Base-by-base conservation (phyloP, 2,113 vertebrate genomes). In the Dissostichus mawsoni region DNA sequence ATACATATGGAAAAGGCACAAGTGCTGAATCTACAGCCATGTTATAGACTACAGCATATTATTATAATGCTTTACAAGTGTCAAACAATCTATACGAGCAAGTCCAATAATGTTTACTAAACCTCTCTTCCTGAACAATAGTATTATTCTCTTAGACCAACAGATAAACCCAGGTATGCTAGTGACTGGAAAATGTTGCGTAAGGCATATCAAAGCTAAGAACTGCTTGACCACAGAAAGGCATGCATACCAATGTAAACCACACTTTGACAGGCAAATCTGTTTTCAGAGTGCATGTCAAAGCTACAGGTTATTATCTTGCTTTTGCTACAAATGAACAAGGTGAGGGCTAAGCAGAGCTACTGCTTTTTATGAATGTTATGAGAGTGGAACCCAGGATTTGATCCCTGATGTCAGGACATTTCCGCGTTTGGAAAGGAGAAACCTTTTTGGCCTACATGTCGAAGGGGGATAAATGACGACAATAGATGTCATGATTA, bases 1-100 rank as follows among this genome's bases (percentile, higher is more conserved):
- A 81, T 74, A 76, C 56, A 82, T 82, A 63, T 59, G 44, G 45
- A 77, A 77, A 70, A 59, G 55, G 2, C 62, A 83, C 17, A 51
- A 71, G 36, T 80, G 73, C 87, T 82, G 11, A 65, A 87, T 87
- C 62, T 61, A 45, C 69, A 69, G 58, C 76, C 77, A 83, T 18
- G 25, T 79, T 59, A 67, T 2, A 64, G 67, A 70, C 63, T n/a
- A 13, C 63, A 68, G 47, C 33, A 66, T 64, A 84, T 80, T 71
- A 80, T 75, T 80, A 20, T 73, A 76, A 2, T 18, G 48, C 58
- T 63, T 66, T 68, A 80, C 20, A 53, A 83, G 57, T 25, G 47
- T 62, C 67, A 73, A 52, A 51, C 48, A 64, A 83, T 81, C 78
- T 0, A 88, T 80, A 73, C 33, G 8, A 77, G 67, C 0, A 78